Evolutionary conservation across 2,113 vertebrate genomes (phyloP).

Genomic region (Zosterops lateralis): DNA sequence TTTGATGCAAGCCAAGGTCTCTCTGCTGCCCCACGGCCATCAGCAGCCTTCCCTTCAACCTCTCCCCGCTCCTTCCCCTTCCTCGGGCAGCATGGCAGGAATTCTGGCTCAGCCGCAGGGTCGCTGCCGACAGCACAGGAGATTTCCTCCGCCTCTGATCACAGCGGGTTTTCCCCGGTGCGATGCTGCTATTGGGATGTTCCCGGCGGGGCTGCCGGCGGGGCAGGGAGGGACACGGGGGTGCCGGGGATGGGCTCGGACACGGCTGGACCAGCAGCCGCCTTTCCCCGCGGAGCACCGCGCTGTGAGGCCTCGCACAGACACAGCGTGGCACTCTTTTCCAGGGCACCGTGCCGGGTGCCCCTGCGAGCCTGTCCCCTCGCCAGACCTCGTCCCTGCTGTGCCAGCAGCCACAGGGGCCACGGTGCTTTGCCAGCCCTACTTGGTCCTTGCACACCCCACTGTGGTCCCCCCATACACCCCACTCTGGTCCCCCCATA

Average conservation of each 20-base stretch:
- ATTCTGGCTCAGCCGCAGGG: not conserved
- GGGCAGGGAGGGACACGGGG: too few relatives aligned
- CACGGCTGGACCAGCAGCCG: fast-evolving
- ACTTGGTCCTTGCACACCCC: fast-evolving
- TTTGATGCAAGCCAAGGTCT: not conserved
- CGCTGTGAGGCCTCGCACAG: not conserved
- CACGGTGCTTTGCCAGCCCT: not conserved
- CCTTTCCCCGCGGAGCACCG: not conserved
- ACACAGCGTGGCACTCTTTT: slow-evolving; percentile 15
- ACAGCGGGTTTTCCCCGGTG: not conserved
- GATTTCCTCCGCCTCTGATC: not conserved
- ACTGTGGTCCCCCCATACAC: too few relatives aligned
- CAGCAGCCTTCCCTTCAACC: not conserved
- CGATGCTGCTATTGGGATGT: not conserved
- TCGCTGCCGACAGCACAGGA: not conserved
- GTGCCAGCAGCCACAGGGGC: fast-evolving
- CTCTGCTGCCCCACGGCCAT: not conserved
- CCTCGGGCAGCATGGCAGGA: not conserved
- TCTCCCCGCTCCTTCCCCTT: fast-evolving
- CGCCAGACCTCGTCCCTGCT: fast-evolving
- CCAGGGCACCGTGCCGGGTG: not conserved
- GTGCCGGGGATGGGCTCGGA: not conserved
- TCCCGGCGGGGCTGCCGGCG: fast-evolving
- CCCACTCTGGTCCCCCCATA: not conserved
- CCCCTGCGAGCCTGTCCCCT: not conserved